phyloP scores from a whole-genome alignment of 2,888 invertebrate species.

The Nemurella pictetii region DNA sequence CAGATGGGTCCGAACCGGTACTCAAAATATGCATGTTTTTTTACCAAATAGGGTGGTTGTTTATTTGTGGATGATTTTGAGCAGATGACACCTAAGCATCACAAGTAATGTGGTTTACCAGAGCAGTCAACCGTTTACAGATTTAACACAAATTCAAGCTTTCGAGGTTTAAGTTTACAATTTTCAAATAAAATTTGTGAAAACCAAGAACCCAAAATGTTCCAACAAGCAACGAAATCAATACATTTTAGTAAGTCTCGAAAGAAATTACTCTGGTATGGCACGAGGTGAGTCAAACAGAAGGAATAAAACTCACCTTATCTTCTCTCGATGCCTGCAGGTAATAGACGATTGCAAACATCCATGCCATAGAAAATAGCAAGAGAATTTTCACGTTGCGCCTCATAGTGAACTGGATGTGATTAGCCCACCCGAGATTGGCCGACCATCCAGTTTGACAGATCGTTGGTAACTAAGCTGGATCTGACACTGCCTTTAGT shows the following conservation, averaged over 20 bases:
- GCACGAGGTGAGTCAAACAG: background rate
- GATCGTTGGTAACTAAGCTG: background rate
- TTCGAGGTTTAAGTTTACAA: background rate
- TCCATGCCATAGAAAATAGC: conserved; percentile 64
- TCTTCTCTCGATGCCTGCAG: conserved; percentile 60
- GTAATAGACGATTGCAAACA: conserved; percentile 66
- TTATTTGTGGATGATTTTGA: no score
- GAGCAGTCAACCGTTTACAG: background rate
- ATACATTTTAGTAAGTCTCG: conserved; percentile 2
- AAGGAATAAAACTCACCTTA: conserved; percentile 53
- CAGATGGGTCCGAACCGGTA: no score
- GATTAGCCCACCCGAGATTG: background rate
- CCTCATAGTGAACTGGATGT: conserved; percentile 53
- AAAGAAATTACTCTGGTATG: background rate
- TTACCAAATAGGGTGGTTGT: no score
- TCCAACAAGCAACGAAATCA: background rate
- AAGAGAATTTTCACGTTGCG: conserved; percentile 65
- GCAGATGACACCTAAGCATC: no score
- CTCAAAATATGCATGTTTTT: no score
- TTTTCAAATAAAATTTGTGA: background rate
- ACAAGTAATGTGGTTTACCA: no score
- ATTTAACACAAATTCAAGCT: background rate
- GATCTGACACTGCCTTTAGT: background rate
- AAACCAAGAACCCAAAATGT: conserved; percentile 11
- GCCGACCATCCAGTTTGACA: background rate